A percentile compares a stretch with the other conserved stretches of the same genome.
These are phyloP conservation scores for Danio choprae DNA, from an alignment of 2,797 vertebrate species.

Conservation along the genomic window DNA sequence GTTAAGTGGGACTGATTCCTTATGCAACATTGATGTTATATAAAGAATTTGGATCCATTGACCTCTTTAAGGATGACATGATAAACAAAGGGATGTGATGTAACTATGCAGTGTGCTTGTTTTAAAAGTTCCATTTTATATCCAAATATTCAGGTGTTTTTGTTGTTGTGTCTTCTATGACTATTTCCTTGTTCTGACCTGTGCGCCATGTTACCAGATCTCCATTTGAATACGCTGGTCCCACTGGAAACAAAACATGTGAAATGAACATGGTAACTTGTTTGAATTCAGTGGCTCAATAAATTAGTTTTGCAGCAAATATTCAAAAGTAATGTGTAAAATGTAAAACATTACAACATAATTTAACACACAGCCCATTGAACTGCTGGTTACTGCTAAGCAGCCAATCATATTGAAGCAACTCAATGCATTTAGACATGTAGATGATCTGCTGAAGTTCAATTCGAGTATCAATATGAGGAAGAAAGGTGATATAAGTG, in stretches of 20 bases:
- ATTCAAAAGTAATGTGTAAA: not conserved
- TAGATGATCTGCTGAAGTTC: too few species aligned
- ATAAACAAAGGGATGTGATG: constrained; percentile 31
- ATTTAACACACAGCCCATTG: too few species aligned
- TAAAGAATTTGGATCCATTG: not conserved
- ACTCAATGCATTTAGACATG: too few species aligned
- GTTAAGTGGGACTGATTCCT: not conserved
- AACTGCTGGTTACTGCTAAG: too few species aligned
- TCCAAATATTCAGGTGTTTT: constrained; percentile 69
- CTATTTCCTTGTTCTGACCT: constrained; percentile 52
- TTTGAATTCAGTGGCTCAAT: not conserved
- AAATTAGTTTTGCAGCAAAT: not conserved
- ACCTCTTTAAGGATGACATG: constrained; percentile 18
- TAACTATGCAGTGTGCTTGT: constrained; percentile 7
- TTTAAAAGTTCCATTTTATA: constrained; percentile 70
- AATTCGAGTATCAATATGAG: too few species aligned
- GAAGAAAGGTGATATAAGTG: too few species aligned
- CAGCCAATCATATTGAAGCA: too few species aligned
- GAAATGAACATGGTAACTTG: not conserved
- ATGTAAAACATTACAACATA: not conserved
- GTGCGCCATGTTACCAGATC: constrained; percentile 53
- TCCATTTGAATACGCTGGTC: constrained; percentile 53
- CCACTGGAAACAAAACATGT: constrained; percentile 44
- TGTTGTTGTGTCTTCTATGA: constrained; percentile 64
- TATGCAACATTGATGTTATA: constrained; percentile 44